phyloP scores from a whole-genome alignment of 2,888 invertebrate species.

The Aphodius sticticus region DNA sequence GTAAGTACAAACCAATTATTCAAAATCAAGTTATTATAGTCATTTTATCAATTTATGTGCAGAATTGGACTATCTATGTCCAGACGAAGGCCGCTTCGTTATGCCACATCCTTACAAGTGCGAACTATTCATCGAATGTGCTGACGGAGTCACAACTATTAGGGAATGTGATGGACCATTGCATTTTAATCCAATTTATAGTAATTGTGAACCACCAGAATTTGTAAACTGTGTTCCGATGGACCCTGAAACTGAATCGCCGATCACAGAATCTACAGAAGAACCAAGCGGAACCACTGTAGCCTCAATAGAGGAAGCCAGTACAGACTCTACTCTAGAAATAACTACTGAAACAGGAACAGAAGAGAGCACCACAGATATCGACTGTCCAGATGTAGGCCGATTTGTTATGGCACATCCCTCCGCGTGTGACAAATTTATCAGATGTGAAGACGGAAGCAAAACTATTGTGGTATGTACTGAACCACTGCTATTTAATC shows the following conservation, averaged over 20 bases:
- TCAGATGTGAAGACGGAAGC: too few species aligned
- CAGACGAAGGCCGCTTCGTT: slow-evolving; percentile 15
- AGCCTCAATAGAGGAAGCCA: too few species aligned
- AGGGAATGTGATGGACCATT: slow-evolving; percentile 34
- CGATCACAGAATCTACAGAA: neutral
- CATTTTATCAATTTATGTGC: neutral
- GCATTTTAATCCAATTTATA: slow-evolving; percentile 32
- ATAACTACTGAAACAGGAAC: too few species aligned
- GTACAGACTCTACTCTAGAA: too few species aligned
- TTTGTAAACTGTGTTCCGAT: slow-evolving; percentile 23
- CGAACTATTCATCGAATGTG: slow-evolving; percentile 28
- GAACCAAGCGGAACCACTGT: too few species aligned
- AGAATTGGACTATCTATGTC: slow-evolving; percentile 22
- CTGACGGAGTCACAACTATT: slow-evolving; percentile 21
- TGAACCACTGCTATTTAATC: too few species aligned
- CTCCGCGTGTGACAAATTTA: too few species aligned
- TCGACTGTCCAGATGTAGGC: too few species aligned
- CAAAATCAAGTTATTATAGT: neutral
- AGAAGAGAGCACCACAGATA: too few species aligned
- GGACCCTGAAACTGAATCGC: neutral
- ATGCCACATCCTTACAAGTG: slow-evolving; percentile 22
- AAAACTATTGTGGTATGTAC: too few species aligned
- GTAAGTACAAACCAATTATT: neutral
- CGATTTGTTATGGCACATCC: too few species aligned
- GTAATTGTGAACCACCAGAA: slow-evolving; percentile 36